phyloP scores from a whole-genome alignment of 2,113 vertebrate species.

The Dromas ardeola region DNA sequence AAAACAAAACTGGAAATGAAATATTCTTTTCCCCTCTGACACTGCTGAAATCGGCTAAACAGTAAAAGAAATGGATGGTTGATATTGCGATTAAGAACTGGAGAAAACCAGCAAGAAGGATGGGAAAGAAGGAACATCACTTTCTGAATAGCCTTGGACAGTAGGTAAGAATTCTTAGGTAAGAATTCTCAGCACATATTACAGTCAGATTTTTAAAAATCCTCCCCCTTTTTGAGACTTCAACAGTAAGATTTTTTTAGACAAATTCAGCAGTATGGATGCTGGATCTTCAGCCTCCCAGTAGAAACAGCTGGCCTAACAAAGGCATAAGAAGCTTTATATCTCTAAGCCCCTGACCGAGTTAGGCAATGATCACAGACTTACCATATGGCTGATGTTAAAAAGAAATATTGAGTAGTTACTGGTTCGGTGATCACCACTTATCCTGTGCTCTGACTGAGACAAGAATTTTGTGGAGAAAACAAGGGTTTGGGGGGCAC shows the following conservation, averaged over 20 bases:
- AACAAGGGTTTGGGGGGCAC: neutral
- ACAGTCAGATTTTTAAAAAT: neutral
- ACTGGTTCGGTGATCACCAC: neutral
- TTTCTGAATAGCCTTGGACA: neutral
- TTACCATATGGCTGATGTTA: constrained; percentile 55
- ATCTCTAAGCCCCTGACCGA: constrained; percentile 30
- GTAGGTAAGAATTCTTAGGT: neutral
- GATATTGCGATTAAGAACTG: neutral
- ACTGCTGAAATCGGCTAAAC: neutral
- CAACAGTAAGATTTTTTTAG: neutral
- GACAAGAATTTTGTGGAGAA: neutral
- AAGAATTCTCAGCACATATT: neutral
- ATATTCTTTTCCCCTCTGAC: neutral
- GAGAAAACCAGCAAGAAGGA: neutral
- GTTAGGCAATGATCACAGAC: constrained; percentile 42
- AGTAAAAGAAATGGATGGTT: neutral
- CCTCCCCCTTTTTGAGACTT: neutral
- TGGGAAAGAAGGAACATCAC: neutral
- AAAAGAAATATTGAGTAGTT: constrained; percentile 32
- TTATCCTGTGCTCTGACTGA: neutral
- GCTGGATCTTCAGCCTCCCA: neutral
- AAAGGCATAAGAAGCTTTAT: constrained; percentile 55
- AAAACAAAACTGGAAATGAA: neutral
- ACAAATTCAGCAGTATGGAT: neutral
- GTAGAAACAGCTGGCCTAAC: constrained; percentile 38